Percentiles rank a stretch among this genome's conserved stretches.
Evolutionary conservation across 2,797 vertebrate genomes (phyloP).

Genomic region (Coregonus suidteri): DNA sequence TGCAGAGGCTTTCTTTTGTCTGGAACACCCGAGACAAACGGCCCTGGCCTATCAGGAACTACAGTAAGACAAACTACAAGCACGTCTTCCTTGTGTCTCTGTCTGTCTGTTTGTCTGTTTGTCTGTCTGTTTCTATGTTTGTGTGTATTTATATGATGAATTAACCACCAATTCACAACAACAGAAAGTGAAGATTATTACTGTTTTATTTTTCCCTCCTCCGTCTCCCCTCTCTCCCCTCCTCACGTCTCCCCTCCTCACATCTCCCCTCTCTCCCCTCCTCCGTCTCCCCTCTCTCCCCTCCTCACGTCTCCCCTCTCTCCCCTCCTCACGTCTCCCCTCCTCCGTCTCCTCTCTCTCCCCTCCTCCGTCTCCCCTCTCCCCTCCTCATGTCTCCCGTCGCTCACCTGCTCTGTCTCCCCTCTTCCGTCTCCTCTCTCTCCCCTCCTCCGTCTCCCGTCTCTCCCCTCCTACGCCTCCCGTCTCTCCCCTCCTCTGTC

Average conservation of each 20-base stretch:
- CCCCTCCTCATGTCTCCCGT: background rate
- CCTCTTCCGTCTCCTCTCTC: background rate
- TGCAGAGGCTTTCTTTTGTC: slow-evolving; percentile 98
- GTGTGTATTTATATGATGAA: slow-evolving; percentile 12
- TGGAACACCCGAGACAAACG: slow-evolving; percentile 94
- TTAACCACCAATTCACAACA: too few species aligned
- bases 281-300: background rate
- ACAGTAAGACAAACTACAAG: slow-evolving; percentile 83
- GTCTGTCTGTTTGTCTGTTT: background rate
- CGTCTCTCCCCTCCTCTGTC: background rate
- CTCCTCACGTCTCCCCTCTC: background rate
- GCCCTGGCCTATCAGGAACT: slow-evolving; percentile 96
- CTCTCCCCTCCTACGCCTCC: background rate
- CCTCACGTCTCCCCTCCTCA: too few species aligned
- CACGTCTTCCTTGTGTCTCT: background rate
- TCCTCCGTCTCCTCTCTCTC: background rate
- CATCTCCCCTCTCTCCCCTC: too few species aligned
- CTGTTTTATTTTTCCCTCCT: background rate
- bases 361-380: background rate
- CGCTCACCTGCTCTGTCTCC: too few species aligned
- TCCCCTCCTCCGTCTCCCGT: too few species aligned
- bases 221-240: too few species aligned
- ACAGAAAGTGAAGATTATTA: too few species aligned
- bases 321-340: too few species aligned
- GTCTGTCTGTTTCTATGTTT: slow-evolving; percentile 15